Base-by-base conservation (phyloP, 2,888 invertebrate species). In the Torymus tubicola region DNA sequence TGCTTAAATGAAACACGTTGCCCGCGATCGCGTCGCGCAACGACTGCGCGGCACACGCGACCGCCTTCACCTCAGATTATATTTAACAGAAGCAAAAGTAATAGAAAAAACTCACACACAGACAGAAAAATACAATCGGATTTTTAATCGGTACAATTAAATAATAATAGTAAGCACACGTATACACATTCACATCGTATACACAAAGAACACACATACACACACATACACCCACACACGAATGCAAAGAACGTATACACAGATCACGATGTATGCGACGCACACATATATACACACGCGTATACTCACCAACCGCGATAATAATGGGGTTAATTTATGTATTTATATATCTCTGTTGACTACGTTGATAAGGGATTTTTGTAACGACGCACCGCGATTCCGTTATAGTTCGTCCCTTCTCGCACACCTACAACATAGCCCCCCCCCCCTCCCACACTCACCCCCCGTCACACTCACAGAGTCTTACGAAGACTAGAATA, bases 351-450 rank as follows among this genome's bases (percentile, higher is more conserved):
- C 88, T 87, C 88, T 89, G 42, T 42, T 42, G 89, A 87, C 85
- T 88, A 87, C 86, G 88, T 89, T 88, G 87, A 87, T 88, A 89
- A 89, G 89, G 86, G 85, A 86, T 84, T 85, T 75, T 81, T 75
- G 76, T 81, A 75, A 81, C 72, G 53, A 63, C 68, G 55, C 65
- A 71, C 70, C 65, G 63, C 50, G 58, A 42, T 81, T 78, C 31
- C 73, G 63, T 78, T 81, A 31, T 31, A 69, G 55, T 73, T 78
- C n/a, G 42, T 31, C 14, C 53, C 24, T 42, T 42, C 42, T 42
- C 42, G 8, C 42, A 42, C 42, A 42, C 42, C 42, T 8, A 42
- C 42, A 31, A 42, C 42, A 42, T 42, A 42, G 42, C 3, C 16
- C 14, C 72, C 72, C 14, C 18, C 31, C 52, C 55, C 60, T n/a